Base-by-base conservation (phyloP, 2,113 vertebrate genomes). In the Antechinus flavipes region DNA sequence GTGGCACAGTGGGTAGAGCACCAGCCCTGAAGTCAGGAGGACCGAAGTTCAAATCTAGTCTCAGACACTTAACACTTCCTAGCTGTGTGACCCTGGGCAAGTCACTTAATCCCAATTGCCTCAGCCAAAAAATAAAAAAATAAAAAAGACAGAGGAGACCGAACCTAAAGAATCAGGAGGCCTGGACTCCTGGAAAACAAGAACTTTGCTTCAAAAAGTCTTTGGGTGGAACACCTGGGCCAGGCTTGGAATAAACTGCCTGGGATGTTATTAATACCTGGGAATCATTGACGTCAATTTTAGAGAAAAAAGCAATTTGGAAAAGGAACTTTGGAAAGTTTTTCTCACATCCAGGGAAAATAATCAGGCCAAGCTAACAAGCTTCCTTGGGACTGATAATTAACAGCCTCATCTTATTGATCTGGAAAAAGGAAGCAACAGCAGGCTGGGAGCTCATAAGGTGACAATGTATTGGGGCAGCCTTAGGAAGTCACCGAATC, bases 351-450 rank as follows among this genome's bases (percentile, higher is more conserved):
- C 68, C n/a, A 84, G 27, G 68, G 11, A 84, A 19, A 19, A 84
- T 84, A 84, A 84, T 42, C 68, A 84, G 68, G n/a, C 68, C 68
- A 42, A 7, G 68, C 68, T 84, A 84, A 84, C 68, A 84, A 84
- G 68, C 68, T 84, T 4, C 68, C 68, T 42, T 84, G n/a, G 35
- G n/a, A 84, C 68, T 84, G 68, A 84, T 42, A 84, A 84, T 84
- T 84, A 84, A 84, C 68, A 84, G n/a, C n/a, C 35, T 84, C n/a
- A 42, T 42, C 68, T 84, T 84, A 84, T 42, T 11, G n/a, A 84
- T 84, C n/a, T 84, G n/a, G 68, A 84, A 84, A 84, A 84, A 84
- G 35, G 68, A 84, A 84, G 68, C 68, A 84, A 84, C n/a, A 84
- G 68, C 68, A 84, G 68, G 68, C n/a, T 7, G n/a, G 35, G 68